phyloP scores from a whole-genome alignment of 2,888 invertebrate species.

The Metalampra italica region DNA sequence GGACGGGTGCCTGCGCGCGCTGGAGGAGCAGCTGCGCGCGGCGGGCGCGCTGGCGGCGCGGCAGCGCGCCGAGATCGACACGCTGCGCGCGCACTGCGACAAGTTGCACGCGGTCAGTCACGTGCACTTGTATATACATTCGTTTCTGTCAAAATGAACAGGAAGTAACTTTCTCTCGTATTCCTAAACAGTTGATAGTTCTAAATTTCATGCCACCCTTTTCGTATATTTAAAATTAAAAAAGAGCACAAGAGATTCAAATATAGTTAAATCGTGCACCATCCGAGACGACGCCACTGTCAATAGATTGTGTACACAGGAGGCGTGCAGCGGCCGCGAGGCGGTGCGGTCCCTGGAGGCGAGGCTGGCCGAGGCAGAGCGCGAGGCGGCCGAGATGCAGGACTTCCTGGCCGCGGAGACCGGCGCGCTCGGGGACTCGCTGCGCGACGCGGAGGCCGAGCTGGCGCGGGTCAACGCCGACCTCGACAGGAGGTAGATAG shows the following conservation, averaged over 20 bases:
- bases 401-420: conserved; percentile 94
- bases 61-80: conserved; percentile 87
- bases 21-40: conserved; percentile 86
- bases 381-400: conserved; percentile 89
- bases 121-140: neutral
- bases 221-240: no score
- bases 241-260: no score
- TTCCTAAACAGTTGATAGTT: no score
- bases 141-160: no score
- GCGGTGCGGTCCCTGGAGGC: conserved; percentile 83
- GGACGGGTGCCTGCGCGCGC: conserved; percentile 84
- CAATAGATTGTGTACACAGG: conserved; percentile 49
- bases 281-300: no score
- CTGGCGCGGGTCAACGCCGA: conserved; percentile 58
- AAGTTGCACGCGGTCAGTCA: conserved; percentile 82
- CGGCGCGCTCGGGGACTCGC: conserved; percentile 85
- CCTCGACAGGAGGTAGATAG: conserved; percentile 54
- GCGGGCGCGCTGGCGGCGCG: conserved; percentile 85
- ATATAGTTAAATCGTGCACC: no score
- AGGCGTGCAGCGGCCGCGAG: conserved; percentile 83
- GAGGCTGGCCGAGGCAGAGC: conserved; percentile 87
- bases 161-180: no score
- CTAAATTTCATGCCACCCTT: no score
- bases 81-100: conserved; percentile 83
- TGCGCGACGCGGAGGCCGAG: conserved; percentile 87